Base-by-base conservation (phyloP, 1,140 invertebrate species). In the Drosophila paulistorum region DNA sequence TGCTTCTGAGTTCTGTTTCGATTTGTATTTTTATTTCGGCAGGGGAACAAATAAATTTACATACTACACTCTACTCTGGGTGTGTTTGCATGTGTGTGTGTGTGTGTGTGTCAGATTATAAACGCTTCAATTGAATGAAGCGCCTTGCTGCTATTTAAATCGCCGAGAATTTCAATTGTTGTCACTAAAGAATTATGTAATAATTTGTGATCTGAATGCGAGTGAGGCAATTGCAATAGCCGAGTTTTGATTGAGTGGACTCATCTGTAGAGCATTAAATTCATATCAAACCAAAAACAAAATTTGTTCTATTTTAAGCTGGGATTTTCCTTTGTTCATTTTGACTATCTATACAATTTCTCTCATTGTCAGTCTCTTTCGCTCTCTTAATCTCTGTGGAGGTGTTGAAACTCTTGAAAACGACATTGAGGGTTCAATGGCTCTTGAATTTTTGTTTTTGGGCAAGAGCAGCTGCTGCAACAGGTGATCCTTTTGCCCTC, bases 11-110 rank as follows among this genome's bases (percentile, higher is more conserved):
- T 11, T 74, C 13, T 71, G 60, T 77, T 68, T 77, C 61, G 79
- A 54, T 71, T 82, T 78, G 71, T 65, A 71, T 67, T 85, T 78
- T 71, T 75, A 71, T 69, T 77, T 77, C 65, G 74, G 59, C 65
- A 65, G 83, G 83, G 83, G 68, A 86, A 86, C 79, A 83, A 87
- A 86, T 76, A 73, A 76, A 86, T 86, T 86, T 86, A 86, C 83
- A 86, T 86, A 83, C 71, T 79, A 82, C 70, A 59, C 75, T 78
- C 51, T 57, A 13, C 61, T 26, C 14, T 59, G 39, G 30, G 20
- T 65, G 14, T 26, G 9, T 20, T 13, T 37, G 45, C 23, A 26
- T 14, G 13, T 3, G 48, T 55, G 11, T 37, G 13, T 3, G 48
- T 55, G 11, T 37, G 20, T 55, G 33, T 42, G 42, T 51, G 33